These are phyloP conservation scores for Catostylus mosaicus DNA, from an alignment of 30 jellyfish, hydroid and myxozoan genomes.

Conservation along the genomic window DNA sequence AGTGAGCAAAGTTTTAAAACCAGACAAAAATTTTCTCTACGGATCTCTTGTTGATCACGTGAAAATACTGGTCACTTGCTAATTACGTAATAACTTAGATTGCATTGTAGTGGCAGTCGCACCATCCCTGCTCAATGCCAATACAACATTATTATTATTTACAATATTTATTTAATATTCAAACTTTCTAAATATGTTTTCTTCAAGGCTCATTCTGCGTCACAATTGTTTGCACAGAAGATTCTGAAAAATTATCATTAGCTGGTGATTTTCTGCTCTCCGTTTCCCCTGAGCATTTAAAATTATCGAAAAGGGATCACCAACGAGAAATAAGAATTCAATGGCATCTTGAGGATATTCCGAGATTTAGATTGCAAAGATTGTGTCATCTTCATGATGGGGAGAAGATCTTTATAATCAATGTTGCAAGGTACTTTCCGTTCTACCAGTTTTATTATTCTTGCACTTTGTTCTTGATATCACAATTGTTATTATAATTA, in stretches of 20 bases:
- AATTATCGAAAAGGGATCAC: constrained; percentile 54
- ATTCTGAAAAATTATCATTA: constrained; percentile 80
- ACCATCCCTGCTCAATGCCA: too few relatives aligned
- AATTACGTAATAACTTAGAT: too few relatives aligned
- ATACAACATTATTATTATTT: too few relatives aligned
- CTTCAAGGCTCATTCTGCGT: constrained; percentile 74
- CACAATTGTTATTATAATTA: neutral
- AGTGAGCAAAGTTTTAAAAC: too few relatives aligned
- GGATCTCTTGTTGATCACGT: too few relatives aligned
- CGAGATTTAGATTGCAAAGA: constrained; percentile 89
- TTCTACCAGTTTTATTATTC: neutral
- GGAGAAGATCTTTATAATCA: constrained; percentile 87
- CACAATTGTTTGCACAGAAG: constrained; percentile 89
- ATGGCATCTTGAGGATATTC: constrained; percentile 95
- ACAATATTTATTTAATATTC: too few relatives aligned
- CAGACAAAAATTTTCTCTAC: too few relatives aligned
- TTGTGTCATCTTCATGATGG: constrained; percentile 87
- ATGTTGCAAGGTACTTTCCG: constrained; percentile 83
- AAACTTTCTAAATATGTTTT: too few relatives aligned
- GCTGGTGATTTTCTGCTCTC: constrained; percentile 89
- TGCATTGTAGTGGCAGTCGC: too few relatives aligned
- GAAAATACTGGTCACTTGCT: too few relatives aligned
- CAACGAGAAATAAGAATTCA: constrained; percentile 6
- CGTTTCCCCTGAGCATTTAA: constrained; percentile 79
- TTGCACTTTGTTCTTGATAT: neutral